These are phyloP conservation scores for Diploptera punctata DNA, from an alignment of 2,888 invertebrate species.

Conservation along the genomic window DNA sequence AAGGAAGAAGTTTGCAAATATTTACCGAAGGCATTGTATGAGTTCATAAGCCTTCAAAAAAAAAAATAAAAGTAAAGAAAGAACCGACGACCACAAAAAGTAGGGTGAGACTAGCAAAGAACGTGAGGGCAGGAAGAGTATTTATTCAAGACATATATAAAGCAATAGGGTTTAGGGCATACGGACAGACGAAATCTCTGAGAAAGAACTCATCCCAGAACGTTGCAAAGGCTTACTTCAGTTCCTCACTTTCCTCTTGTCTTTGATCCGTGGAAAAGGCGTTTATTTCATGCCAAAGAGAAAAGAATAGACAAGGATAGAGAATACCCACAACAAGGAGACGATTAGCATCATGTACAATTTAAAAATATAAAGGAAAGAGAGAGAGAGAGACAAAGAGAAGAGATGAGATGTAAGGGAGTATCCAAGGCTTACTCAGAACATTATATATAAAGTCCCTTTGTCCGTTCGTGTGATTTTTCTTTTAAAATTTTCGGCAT, in stretches of 20 bases:
- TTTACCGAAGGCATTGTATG: conserved; percentile 42
- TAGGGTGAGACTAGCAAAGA: conserved; percentile 38
- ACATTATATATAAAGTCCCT: conserved; percentile 23
- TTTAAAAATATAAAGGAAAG: too few species aligned
- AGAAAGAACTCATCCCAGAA: conserved; percentile 29
- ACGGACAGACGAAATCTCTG: conserved; percentile 34
- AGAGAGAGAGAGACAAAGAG: conserved; percentile 18
- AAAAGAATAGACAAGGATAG: conserved; percentile 27
- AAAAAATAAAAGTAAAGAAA: conserved; percentile 32
- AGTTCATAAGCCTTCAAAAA: conserved; percentile 42
- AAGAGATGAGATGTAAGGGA: conserved; percentile 23
- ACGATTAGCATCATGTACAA: conserved; percentile 36
- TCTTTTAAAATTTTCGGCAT: conserved; percentile 38
- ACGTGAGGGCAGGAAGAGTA: conserved; percentile 38
- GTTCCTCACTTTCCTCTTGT: conserved; percentile 27
- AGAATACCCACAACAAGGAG: conserved; percentile 39
- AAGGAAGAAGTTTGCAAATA: conserved; percentile 41
- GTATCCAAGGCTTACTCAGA: conserved; percentile 21
- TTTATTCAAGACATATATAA: conserved; percentile 40
- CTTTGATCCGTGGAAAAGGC: conserved; percentile 39
- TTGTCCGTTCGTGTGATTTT: conserved; percentile 37
- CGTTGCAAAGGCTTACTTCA: conserved; percentile 29
- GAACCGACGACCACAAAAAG: conserved; percentile 31
- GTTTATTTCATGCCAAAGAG: conserved; percentile 38
- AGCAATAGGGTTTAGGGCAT: conserved; percentile 34